Base-by-base conservation (phyloP, 2,113 vertebrate species). In the Puffinus mauretanicus region DNA sequence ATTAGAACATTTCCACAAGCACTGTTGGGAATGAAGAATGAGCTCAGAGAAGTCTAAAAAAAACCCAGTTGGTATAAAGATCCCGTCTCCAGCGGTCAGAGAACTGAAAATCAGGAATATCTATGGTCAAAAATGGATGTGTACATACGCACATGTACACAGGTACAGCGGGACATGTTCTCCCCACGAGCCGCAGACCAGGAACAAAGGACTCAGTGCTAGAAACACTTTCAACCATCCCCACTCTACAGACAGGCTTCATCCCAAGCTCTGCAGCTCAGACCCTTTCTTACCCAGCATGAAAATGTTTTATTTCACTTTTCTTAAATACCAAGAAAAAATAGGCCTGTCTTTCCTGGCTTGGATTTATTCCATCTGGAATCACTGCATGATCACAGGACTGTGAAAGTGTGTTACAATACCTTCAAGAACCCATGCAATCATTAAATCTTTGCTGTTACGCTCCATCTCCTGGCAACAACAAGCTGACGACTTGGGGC, bases 41-140 rank as follows among this genome's bases (percentile, higher is more conserved):
- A 96, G 72, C 89, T 90, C 78, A 65, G 84, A 91, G 73, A 87
- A 67, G 52, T 13, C 82, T 38, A 49, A 95, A 88, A 82, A 71
- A 82, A 75, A 1, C 29, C 44, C 44, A 58, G 30, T 15, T 40
- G 14, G 88, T 83, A 64, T 71, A 86, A 93, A 93, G 86, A 87
- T 79, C 65, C 4, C 1, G 46, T 65, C 69, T 85, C 34, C 66
- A 61, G 73, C 10, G 52, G 70, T 34, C 86, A 79, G 81, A 79
- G 77, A 71, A 47, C 16, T 26, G 60, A 71, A 78, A 85, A 57
- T 29, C 61, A 69, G 86, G 36, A 71, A 67, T 13, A 54, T 13
- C 69, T 72, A 77, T 54, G 61, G 81, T 42, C 61, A 64, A 25
- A 86, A 32, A 49, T 34, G 67, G 61, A 60, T 47, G 26, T 21